These are phyloP conservation scores for Panurus biarmicus DNA, from an alignment of 2,113 vertebrate species.

Conservation along the genomic window DNA sequence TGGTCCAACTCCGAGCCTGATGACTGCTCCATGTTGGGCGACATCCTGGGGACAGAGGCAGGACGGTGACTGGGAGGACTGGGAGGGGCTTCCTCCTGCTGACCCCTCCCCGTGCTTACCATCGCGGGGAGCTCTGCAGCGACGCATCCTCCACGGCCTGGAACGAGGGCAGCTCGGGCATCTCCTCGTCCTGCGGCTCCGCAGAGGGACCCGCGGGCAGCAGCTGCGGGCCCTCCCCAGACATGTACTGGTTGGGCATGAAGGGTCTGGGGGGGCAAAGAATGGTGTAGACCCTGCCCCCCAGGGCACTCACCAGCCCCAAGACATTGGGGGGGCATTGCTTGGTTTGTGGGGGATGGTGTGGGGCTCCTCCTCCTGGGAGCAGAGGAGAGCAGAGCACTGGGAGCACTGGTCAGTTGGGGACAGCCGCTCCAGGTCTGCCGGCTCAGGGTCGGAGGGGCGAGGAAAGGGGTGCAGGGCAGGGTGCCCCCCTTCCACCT, in stretches of 20 bases:
- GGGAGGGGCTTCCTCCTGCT: not conserved
- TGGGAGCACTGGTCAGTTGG: not conserved
- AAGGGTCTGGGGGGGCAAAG: not conserved
- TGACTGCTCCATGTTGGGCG: not conserved
- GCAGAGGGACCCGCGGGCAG: not conserved
- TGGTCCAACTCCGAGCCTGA: not conserved
- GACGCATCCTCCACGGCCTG: accelerated
- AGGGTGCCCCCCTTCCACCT: not conserved
- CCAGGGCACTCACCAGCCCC: not conserved
- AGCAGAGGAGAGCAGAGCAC: too few species aligned
- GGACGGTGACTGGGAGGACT: accelerated
- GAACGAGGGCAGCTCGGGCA: not conserved
- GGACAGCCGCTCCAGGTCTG: not conserved
- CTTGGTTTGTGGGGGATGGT: too few species aligned
- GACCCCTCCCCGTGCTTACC: not conserved
- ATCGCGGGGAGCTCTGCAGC: not conserved
- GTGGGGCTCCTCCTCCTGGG: not conserved
- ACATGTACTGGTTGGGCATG: not conserved
- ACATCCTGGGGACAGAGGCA: not conserved
- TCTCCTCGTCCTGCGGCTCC: not conserved
- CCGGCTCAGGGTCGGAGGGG: accelerated
- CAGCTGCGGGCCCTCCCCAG: not conserved
- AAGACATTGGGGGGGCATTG: not conserved
- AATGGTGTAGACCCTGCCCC: accelerated
- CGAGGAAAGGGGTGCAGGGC: not conserved